phyloP scores from a whole-genome alignment of 2,888 invertebrate genomes.

The Aporophyla nigra region DNA sequence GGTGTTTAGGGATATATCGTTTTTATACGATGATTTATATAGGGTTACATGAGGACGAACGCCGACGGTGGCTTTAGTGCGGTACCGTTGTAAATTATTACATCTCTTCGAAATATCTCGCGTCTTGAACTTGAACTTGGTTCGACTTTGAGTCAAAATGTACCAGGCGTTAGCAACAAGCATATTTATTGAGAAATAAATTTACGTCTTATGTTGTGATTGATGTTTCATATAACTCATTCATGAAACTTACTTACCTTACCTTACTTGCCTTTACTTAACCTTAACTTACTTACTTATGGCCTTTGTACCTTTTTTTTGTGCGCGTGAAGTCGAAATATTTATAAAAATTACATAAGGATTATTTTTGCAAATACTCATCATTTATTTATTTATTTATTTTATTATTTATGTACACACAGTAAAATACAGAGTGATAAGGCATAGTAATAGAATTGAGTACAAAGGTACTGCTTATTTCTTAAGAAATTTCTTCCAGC shows the following conservation, averaged over 20 bases:
- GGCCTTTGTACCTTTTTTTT: background rate
- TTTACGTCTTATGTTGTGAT: background rate
- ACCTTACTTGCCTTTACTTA: background rate
- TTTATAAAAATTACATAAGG: too few relatives aligned
- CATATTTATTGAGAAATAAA: slow-evolving; percentile 2
- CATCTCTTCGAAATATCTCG: background rate
- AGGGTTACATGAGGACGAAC: slow-evolving; percentile 1
- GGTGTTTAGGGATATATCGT: slow-evolving; percentile 11
- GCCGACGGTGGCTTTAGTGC: slow-evolving; percentile 7
- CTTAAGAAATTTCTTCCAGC: too few relatives aligned
- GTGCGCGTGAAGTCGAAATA: background rate
- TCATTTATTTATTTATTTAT: too few relatives aligned
- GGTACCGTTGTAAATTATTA: slow-evolving; percentile 28
- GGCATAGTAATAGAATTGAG: too few relatives aligned
- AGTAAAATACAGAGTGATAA: too few relatives aligned
- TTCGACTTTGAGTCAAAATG: slow-evolving; percentile 10
- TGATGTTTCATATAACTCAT: background rate
- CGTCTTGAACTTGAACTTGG: slow-evolving; percentile 48
- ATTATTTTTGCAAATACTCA: too few relatives aligned
- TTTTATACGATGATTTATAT: slow-evolving; percentile 42
- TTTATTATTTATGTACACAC: too few relatives aligned
- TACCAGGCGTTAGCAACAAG: background rate
- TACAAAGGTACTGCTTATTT: too few relatives aligned
- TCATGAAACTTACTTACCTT: slow-evolving; percentile 7
- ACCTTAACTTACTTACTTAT: background rate